These are phyloP conservation scores for Phalacrocorax pelagicus DNA, from an alignment of 2,113 vertebrate genomes.

Conservation along the genomic window DNA sequence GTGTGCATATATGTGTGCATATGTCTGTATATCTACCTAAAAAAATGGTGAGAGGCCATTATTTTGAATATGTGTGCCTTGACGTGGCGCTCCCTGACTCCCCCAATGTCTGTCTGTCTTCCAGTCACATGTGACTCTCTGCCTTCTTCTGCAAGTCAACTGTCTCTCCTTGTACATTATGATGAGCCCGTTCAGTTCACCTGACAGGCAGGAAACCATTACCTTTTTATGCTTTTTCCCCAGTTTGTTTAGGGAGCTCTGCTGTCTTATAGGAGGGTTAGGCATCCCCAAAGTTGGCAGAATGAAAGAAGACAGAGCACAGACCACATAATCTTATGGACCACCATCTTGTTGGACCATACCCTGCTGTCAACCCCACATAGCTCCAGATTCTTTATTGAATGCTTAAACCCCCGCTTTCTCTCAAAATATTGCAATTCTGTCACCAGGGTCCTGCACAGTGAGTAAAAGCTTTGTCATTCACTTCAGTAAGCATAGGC, in stretches of 20 bases:
- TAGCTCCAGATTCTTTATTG: not conserved
- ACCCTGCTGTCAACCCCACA: not conserved
- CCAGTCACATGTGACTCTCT: fast-evolving
- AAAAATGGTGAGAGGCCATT: fast-evolving
- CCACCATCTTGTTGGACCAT: not conserved
- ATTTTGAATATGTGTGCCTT: not conserved
- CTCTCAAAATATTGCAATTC: not conserved
- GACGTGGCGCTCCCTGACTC: not conserved
- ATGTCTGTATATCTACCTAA: not conserved
- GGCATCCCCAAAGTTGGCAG: not conserved
- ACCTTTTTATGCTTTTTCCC: not conserved
- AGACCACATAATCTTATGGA: not conserved
- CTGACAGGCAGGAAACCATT: not conserved
- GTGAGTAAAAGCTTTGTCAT: not conserved
- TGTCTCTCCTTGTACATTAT: not conserved
- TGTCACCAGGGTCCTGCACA: not conserved
- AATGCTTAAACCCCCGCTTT: not conserved
- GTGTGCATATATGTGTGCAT: not conserved
- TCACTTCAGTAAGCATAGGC: not conserved
- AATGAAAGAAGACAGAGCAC: not conserved
- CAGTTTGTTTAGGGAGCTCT: not conserved
- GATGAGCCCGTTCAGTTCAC: not conserved
- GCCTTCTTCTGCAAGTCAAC: not conserved
- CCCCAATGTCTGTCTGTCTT: not conserved
- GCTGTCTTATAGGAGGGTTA: not conserved